These are phyloP conservation scores for Falco concolor DNA, from an alignment of 2,797 vertebrate genomes.

Conservation along the genomic window DNA sequence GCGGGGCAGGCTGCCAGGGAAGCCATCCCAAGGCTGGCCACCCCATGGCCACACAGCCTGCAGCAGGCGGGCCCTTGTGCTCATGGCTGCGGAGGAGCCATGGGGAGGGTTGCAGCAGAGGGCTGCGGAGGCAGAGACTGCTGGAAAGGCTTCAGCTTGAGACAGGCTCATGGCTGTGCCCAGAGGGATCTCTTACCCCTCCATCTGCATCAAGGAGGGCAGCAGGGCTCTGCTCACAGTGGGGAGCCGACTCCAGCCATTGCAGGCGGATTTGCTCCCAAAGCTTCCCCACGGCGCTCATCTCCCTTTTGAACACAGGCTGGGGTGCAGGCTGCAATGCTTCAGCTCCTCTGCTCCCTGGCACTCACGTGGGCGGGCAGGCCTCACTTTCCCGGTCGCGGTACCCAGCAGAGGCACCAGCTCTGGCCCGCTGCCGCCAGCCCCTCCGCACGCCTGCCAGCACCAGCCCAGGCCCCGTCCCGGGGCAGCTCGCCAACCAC, in stretches of 20 bases:
- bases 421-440: accelerated
- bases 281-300: accelerated
- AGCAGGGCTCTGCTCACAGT: not conserved
- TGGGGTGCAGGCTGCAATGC: accelerated
- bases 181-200: not conserved
- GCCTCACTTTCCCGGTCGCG: not conserved
- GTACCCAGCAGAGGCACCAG: not conserved
- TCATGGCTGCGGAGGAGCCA: not conserved
- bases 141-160: accelerated
- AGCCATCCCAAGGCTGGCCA: accelerated
- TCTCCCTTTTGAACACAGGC: accelerated
- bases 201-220: not conserved
- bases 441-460: not conserved
- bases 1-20: accelerated
- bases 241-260: accelerated
- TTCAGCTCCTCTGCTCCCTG: not conserved
- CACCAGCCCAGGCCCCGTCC: accelerated
- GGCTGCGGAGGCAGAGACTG: not conserved
- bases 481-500: not conserved
- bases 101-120: no score
- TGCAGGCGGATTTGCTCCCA: not conserved
- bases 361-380: accelerated
- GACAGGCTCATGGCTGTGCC: not conserved
- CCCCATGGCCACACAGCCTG: accelerated
- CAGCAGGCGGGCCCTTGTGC: accelerated